Evolutionary conservation across 2,797 vertebrate species (phyloP).

Genomic region (Amniataba percoides): DNA sequence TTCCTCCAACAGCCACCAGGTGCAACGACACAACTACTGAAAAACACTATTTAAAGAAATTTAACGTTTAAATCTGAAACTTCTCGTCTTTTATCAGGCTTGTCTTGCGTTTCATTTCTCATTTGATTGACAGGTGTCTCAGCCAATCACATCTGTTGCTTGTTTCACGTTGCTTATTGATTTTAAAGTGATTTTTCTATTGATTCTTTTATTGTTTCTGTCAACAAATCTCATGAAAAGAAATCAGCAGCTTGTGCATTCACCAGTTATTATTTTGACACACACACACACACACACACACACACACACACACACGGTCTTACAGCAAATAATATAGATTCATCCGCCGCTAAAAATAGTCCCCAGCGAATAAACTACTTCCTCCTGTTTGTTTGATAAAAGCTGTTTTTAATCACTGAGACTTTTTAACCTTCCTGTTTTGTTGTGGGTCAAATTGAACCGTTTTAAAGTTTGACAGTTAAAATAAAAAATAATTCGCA

Average conservation of each 20-base stretch:
- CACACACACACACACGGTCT: no score
- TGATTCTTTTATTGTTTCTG: neutral
- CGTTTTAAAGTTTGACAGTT: no score
- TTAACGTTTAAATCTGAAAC: neutral
- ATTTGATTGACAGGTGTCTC: constrained; percentile 6
- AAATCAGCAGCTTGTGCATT: neutral
- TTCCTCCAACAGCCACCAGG: neutral
- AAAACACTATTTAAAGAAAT: neutral
- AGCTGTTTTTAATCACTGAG: no score
- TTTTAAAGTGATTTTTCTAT: neutral
- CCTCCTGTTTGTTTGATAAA: no score
- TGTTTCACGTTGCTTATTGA: constrained; percentile 21
- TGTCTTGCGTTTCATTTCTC: no score
- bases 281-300: no score
- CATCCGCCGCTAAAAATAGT: neutral
- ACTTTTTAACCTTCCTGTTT: no score
- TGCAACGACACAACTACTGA: no score
- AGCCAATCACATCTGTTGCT: neutral
- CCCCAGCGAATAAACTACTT: neutral
- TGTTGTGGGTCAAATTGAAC: no score
- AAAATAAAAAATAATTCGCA: no score
- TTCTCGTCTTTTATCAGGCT: no score
- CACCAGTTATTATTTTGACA: no score
- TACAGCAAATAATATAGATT: neutral
- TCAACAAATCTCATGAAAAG: neutral